Conservation (phyloP, 2,797 vertebrate genomes). For the Cottoperca gobio region DNA sequence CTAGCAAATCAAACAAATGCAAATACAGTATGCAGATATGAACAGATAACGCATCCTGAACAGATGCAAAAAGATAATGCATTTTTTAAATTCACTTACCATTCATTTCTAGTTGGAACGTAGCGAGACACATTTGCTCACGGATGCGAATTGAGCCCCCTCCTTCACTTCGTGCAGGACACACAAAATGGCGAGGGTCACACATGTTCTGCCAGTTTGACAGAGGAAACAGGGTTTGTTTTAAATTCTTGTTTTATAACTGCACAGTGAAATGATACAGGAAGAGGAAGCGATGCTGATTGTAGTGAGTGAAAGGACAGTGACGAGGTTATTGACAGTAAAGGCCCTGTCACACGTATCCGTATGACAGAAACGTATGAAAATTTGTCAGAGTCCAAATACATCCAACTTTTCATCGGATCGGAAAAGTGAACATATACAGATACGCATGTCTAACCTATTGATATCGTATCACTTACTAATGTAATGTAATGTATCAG, state of each 20-base stretch:
- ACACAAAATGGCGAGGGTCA: background rate
- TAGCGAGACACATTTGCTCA: background rate
- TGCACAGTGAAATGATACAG: background rate
- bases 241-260: background rate
- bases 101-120: background rate
- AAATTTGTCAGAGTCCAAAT: no score
- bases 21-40: background rate
- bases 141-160: accelerated
- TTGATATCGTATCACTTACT: no score
- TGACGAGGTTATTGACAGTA: background rate
- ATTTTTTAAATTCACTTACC: background rate
- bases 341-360: no score
- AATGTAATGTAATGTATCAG: no score
- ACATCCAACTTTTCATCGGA: no score
- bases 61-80: background rate
- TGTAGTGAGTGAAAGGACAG: background rate
- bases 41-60: background rate
- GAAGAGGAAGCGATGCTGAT: background rate
- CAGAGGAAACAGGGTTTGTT: background rate
- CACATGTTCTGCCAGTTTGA: background rate
- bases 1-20: conserved; percentile 1
- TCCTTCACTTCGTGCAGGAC: background rate
- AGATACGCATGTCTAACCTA: no score
- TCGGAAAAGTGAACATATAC: no score
- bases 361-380: no score